Base-by-base conservation (phyloP, 2,888 invertebrate species). In the Eilema depressum region DNA sequence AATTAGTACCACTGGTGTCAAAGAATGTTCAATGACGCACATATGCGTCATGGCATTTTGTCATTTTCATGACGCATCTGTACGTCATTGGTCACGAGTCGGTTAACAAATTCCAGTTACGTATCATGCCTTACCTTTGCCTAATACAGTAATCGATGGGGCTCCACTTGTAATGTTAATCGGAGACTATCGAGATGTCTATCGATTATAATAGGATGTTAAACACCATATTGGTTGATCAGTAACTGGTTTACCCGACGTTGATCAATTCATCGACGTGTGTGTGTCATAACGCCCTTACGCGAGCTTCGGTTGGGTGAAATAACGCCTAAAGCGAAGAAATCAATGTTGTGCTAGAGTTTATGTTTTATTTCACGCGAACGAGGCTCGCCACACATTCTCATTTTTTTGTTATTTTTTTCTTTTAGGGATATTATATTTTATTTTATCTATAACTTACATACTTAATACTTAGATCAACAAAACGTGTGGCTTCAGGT, bases 381-480 rank as follows among this genome's bases (percentile, higher is more conserved):
- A 85, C 86, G 91, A 92, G 89, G 91, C 93, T 93, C 93, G 83
- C 74, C 79, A 85, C 86, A 83, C 85, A 86, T 90, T 82, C 90
- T 74, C 88, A 86, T 84, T 89, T 83, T 82, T 78, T 81, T 53
- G 53, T 68, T 0, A 85, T 89, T 88, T 88, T 86, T 85, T 84
- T 86, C 85, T 88, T 89, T 91, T 90, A 88, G 83, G 83, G 79
- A 83, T 89, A 90, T 90, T 88, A 88, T 90, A 87, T 87, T 91
- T 91, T 87, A 87, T 88, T 82, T 94, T 93, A 92, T 89, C 92
- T 94, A 92, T 88, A 93, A 92, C 94, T 95, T 94, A 94, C 90
- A 90, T 92, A 92, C 87, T 92, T 94, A 95, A 95, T 94, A 94
- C 95, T 94, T 94, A 95, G 88, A 91, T 90, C 90, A 89, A 93